Evolutionary conservation across 2,888 invertebrate species (phyloP), one percentile per base, ranked within the genome.

Genomic region (Ichneumoninae sp.): DNA sequence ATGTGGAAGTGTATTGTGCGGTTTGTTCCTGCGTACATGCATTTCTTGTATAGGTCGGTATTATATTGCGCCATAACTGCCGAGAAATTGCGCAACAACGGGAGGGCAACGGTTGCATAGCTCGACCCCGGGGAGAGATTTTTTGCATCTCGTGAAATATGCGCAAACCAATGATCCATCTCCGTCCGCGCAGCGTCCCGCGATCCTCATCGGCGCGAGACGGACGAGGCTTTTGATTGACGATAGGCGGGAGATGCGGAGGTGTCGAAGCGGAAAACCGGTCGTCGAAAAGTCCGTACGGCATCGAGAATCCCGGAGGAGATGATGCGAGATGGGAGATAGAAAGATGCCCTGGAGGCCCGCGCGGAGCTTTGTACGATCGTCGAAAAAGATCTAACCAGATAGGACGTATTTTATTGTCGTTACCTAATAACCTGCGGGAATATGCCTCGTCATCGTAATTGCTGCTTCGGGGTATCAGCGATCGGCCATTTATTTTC

Each of bases 141-240:
- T 10, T 44, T 63, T 47, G 47, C 63, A 50, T 30, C 30, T 47
- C 44, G 65, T 75, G 33, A 16, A 5, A 54, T 70, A 69, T 81
- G 78, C 81, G 81, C 70, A 75, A 84, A 81, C 74, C n/a, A 70
- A 74, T 57, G 13, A 22, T 77, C 33, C 65, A 60, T 69, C 83
- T 63, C 63, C 54, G 26, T 70, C 44, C n/a, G 13, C 33, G n/a
- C 50, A 30, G n/a, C 19, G n/a, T 52, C 54, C 30, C 63, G 63
- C n/a, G 71, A 30, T 40, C 50, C 47, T 50, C 47, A n/a, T 50
- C 74, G 19, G 16, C 36, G 16, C 13, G 16, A 70, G 40, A 52
- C 57, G 47, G 69, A 54, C 52, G 54, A 30, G 40, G 40, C 7
- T 70, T 63, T 70, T 63, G 70, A 78, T 70, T 33, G 30, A 78